These are phyloP conservation scores for Meloidogyne hapla DNA, from an alignment of 1,140 invertebrate species.

Conservation along the genomic window DNA sequence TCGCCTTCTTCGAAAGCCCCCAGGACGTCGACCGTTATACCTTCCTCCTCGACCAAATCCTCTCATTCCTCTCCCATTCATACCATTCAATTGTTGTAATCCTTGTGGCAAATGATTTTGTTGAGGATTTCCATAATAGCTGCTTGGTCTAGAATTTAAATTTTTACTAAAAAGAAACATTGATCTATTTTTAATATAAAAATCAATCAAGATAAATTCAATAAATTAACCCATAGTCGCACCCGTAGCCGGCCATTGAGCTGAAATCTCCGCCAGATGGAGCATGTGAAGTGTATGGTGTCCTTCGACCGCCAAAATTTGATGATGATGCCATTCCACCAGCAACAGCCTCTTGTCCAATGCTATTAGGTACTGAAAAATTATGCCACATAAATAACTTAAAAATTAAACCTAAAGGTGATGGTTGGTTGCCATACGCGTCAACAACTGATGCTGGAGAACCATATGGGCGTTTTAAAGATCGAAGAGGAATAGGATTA, in stretches of 20 bases:
- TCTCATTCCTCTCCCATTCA: slow-evolving; percentile 1
- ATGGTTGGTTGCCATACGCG: background rate
- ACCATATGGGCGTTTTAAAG: background rate
- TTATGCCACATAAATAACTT: background rate
- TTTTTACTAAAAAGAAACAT: background rate
- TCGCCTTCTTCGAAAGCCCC: background rate
- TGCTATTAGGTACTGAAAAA: background rate
- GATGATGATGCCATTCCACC: background rate
- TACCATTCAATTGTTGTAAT: background rate
- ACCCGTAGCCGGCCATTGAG: slow-evolving; percentile 11
- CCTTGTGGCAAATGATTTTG: background rate
- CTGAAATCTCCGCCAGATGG: background rate
- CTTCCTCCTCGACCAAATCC: background rate
- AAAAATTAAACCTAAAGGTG: background rate
- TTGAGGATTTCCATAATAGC: background rate
- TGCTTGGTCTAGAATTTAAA: background rate
- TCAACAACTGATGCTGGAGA: background rate
- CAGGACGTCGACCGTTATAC: background rate
- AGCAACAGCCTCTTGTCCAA: background rate
- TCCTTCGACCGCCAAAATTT: background rate
- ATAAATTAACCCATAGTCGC: background rate
- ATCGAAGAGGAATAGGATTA: background rate
- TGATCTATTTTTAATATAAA: no score
- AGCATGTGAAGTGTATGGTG: background rate
- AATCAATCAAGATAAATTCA: background rate